These are phyloP conservation scores for Chaetogeoica ovagalla DNA, from an alignment of 2,888 invertebrate genomes.

Conservation along the genomic window DNA sequence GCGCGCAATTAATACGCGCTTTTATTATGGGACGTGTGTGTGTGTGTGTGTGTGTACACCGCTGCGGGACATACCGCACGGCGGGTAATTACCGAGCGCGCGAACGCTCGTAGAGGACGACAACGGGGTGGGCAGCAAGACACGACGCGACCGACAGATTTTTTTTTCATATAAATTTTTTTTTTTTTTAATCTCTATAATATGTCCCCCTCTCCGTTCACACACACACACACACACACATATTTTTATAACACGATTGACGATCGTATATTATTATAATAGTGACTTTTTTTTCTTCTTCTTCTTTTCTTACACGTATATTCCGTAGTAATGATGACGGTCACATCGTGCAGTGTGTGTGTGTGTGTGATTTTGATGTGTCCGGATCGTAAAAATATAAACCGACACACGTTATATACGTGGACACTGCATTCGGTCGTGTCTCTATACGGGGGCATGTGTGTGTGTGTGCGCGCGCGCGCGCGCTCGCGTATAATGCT, in stretches of 20 bases:
- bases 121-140: neutral
- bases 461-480: neutral
- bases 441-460: neutral
- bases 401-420: neutral
- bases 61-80: constrained; percentile 7
- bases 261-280: constrained; percentile 10
- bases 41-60: constrained; percentile 18
- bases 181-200: constrained; percentile 29
- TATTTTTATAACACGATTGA: too few relatives aligned
- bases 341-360: constrained; percentile 28
- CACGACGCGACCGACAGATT: constrained; percentile 9
- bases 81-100: constrained; percentile 7
- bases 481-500: constrained; percentile 12
- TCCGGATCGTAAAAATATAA: constrained; percentile 39
- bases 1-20: constrained; percentile 40
- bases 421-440: constrained; percentile 35
- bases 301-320: neutral
- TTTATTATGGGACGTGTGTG: constrained; percentile 10
- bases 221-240: neutral
- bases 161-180: constrained; percentile 14
- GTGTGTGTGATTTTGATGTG: constrained; percentile 51
- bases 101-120: neutral
- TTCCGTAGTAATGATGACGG: constrained; percentile 42
- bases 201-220: neutral
- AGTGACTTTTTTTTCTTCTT: constrained; percentile 43